Evolutionary conservation across 2,888 invertebrate species (phyloP), one percentile per base, ranked within the genome.

Genomic region (Cephus spinipes): DNA sequence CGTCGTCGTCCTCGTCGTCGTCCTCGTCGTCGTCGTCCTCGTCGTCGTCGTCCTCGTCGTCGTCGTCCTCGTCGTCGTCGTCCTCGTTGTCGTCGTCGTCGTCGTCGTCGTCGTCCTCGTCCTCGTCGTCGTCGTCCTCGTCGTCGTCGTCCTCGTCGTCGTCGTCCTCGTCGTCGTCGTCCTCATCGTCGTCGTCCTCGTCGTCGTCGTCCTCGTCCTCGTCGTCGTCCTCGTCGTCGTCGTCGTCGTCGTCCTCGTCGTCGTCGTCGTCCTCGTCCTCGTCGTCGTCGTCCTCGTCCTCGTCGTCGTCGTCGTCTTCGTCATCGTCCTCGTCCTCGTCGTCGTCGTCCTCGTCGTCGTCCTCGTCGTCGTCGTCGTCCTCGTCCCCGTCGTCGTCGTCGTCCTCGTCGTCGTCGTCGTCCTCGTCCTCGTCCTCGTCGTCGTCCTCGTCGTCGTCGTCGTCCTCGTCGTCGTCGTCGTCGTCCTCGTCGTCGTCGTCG

Each of bases 61-160:
- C n/a, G n/a, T n/a, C n/a, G n/a, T n/a, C n/a, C n/a, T n/a, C n/a
- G 31, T n/a, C n/a, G n/a, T n/a, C n/a, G n/a, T n/a, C n/a, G n/a
- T n/a, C n/a, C n/a, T n/a, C n/a, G n/a, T n/a, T n/a, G n/a, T n/a
- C n/a, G n/a, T n/a, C n/a, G n/a, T n/a, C n/a, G n/a, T n/a, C n/a
- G n/a, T n/a, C n/a, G 2, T 55, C 76, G n/a, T n/a, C n/a, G n/a
- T 76, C 69, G 73, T 75, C 75, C 77, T 73, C 69, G n/a, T 68
- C 71, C 74, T 74, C 74, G 73, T 33, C 40, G 34, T 69, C 36
- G 31, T 34, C 40, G 71, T 31, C 69, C 68, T 68, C 68, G 68
- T 23, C 68, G 23, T 15, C 23, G 12, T 68, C 68, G 68, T 68
- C 68, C 68, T n/a, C 73, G 73, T 12, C 68, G 68, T 68, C 79